Conservation (phyloP, 1,140 invertebrate genomes). For the Lordiphosa clarofinis region DNA sequence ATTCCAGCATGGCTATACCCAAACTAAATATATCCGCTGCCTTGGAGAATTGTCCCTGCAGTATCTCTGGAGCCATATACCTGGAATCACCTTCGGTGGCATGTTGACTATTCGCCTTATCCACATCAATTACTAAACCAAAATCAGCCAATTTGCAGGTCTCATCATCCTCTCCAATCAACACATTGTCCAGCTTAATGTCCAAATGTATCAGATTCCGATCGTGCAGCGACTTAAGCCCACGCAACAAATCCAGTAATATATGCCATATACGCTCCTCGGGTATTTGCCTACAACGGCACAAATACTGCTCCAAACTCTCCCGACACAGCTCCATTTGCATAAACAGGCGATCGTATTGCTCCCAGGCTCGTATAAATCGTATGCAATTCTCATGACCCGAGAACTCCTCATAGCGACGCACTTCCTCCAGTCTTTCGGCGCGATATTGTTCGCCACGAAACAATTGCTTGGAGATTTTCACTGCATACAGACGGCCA, state of each 20-base stretch:
- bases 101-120: conserved; percentile 78
- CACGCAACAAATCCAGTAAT: conserved; percentile 79
- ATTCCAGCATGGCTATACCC: conserved; percentile 87
- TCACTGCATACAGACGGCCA: conserved; percentile 85
- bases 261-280: conserved; percentile 80
- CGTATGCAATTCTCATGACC: conserved; percentile 85
- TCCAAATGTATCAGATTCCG: conserved; percentile 87
- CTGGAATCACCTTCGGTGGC: conserved; percentile 87
- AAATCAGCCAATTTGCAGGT: conserved; percentile 88
- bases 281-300: conserved; percentile 77
- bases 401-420: conserved; percentile 85
- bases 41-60: conserved; percentile 84
- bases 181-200: conserved; percentile 89
- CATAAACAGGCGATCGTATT: conserved; percentile 85
- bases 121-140: conserved; percentile 85
- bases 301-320: conserved; percentile 80
- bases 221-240: conserved; percentile 85
- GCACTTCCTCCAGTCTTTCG: conserved; percentile 85
- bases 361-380: conserved; percentile 88
- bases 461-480: conserved; percentile 84
- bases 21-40: conserved; percentile 85
- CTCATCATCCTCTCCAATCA: conserved; percentile 83
- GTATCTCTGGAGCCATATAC: conserved; percentile 87
- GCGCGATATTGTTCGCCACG: conserved; percentile 83
- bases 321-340: conserved; percentile 86